A percentile compares a stretch with the other conserved stretches of the same genome.
phyloP scores from a whole-genome alignment of 2,797 vertebrate genomes.

The Tapirus indicus region DNA sequence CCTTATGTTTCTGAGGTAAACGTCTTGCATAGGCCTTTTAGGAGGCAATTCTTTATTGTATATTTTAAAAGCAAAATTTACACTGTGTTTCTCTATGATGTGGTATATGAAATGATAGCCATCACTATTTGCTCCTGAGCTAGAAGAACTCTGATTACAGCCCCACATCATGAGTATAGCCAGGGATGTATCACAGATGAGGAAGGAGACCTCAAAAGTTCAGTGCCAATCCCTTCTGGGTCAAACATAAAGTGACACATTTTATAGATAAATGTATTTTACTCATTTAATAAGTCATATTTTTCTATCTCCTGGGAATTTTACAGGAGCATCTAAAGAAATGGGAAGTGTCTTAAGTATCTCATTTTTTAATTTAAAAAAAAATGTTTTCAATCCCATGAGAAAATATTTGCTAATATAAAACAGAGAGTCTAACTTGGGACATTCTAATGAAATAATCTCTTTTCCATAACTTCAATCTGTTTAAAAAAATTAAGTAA shows the following conservation, averaged over 20 bases:
- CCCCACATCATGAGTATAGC: too few relatives aligned
- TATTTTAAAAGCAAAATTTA: constrained; percentile 40
- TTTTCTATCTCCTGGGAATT: neutral
- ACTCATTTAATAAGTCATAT: neutral
- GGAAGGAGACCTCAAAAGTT: neutral
- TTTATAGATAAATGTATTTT: neutral
- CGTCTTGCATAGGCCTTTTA: neutral
- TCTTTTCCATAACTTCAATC: constrained; percentile 28
- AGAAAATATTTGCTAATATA: constrained; percentile 35
- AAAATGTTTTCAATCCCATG: neutral
- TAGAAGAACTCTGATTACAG: neutral
- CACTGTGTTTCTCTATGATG: neutral
- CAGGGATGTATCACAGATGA: neutral
- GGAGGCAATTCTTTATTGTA: neutral
- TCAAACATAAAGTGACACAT: neutral
- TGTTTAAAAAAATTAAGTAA: constrained; percentile 15
- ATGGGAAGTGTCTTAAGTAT: neutral
- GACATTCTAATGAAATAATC: neutral
- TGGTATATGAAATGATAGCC: neutral
- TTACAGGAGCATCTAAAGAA: neutral
- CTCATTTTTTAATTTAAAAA: constrained; percentile 30
- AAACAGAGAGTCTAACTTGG: neutral
- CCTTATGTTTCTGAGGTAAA: neutral
- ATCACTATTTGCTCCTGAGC: neutral
- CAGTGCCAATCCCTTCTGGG: neutral